Evolutionary conservation across 2,113 vertebrate species (phyloP).

Genomic region (Xerus inauris): DNA sequence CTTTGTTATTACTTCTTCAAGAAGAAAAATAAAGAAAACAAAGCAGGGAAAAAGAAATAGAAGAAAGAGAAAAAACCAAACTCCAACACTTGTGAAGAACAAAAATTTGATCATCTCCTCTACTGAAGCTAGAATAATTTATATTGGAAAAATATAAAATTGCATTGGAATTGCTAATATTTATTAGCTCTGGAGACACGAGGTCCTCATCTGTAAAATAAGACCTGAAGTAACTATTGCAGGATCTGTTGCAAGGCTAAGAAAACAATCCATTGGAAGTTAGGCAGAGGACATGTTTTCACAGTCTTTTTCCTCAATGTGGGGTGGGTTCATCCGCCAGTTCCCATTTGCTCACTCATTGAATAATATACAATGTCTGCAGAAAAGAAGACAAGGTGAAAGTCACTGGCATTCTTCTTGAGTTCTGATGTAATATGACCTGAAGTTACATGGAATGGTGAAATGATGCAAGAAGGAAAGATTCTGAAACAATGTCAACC

Average conservation of each 20-base stretch:
- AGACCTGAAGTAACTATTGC: background rate
- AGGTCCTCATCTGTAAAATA: background rate
- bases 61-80: background rate
- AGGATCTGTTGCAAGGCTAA: background rate
- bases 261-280: background rate
- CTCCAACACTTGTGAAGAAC: background rate
- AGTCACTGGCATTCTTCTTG: conserved; percentile 72
- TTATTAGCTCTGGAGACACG: background rate
- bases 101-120: background rate
- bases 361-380: conserved; percentile 65
- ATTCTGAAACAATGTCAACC: background rate
- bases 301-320: background rate
- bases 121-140: background rate
- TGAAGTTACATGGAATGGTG: conserved; percentile 75
- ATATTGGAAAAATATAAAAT: background rate
- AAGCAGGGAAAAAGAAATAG: background rate
- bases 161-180: background rate
- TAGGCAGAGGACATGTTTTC: background rate
- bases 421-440: conserved; percentile 73
- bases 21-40: background rate
- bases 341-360: conserved; percentile 70
- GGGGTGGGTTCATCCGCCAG: conserved; percentile 55
- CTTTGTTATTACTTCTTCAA: background rate
- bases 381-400: conserved; percentile 76
- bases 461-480: conserved; percentile 76